Evolutionary conservation across 2,797 vertebrate genomes (phyloP), one percentile per base, ranked within the genome.

Genomic region (Propithecus perrieri): DNA sequence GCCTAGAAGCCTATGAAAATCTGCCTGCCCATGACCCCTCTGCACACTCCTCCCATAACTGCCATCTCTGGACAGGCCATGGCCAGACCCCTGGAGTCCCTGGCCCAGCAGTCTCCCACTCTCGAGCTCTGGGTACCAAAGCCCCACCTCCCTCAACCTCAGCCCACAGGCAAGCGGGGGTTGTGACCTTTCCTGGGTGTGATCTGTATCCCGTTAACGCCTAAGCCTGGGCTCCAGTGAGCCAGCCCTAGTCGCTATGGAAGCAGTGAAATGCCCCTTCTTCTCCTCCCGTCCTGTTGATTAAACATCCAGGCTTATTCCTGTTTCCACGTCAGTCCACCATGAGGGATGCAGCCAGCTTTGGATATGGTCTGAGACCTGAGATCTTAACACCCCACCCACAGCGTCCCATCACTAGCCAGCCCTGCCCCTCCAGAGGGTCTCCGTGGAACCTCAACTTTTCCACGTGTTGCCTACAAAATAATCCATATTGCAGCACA

Each of bases 231-330:
- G 22, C 10, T 3, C 38, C 67, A 41, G 38, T 10, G 35, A 28
- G 17, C 33, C 57, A 18, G 57, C 22, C 38, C 38, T 3, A 38
- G 11, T n/a, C 7, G 35, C 0, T 4, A 2, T 1, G 3, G 7
- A 17, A 33, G 43, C 28, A 43, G 72, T 4, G 35, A 20, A 2
- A 28, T 14, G 7, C 28, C 10, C 59, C n/a, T 7, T 57, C 46
- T 12, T 15, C 26, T 22, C 43, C 20, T 35, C 43, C 46, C 12
- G 3, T 14, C 57, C 24, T 38, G 20, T 4, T 26, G 18, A 53
- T 22, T 3, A 11, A 46, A 24, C 0, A 2, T 17, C 67, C 24
- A 43, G 13, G 41, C n/a, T 9, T 15, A 65, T 26, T 67, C 76
- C 38, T 28, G 83, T 53, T 24, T 13, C 55, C 35, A 35, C 24